These are phyloP conservation scores for Sarcophaga caerulescens DNA, from an alignment of 2,888 invertebrate species.

Conservation along the genomic window DNA sequence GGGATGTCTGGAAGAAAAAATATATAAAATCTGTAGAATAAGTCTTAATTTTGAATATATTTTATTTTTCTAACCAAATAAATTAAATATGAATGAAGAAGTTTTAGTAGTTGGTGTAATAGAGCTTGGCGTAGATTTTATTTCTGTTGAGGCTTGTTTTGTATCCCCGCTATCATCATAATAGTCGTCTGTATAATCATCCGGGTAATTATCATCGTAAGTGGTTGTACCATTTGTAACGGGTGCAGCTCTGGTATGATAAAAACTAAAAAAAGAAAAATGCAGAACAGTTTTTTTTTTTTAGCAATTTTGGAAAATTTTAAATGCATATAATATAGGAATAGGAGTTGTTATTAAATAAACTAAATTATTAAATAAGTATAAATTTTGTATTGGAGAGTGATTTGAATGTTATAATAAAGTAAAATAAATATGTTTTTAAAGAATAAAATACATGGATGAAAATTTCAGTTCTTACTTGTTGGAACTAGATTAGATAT, in stretches of 20 bases:
- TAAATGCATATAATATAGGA: too few species aligned
- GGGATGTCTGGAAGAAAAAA: constrained; percentile 72
- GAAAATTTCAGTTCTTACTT: too few species aligned
- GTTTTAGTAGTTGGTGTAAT: constrained; percentile 51
- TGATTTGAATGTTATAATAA: too few species aligned
- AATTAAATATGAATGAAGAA: constrained; percentile 71
- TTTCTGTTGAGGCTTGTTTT: constrained; percentile 41
- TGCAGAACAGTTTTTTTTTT: background rate
- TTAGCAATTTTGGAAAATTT: background rate
- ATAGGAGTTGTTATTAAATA: too few species aligned
- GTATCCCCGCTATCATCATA: constrained; percentile 70
- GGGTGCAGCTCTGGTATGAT: constrained; percentile 74
- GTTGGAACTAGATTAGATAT: too few species aligned
- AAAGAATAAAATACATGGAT: too few species aligned
- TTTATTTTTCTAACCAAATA: constrained; percentile 70
- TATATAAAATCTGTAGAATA: background rate
- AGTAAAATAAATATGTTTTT: too few species aligned
- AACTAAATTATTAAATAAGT: too few species aligned
- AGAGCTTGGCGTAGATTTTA: constrained; percentile 39
- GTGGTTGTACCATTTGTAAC: constrained; percentile 69
- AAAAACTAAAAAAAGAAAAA: constrained; percentile 71
- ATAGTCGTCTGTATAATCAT: constrained; percentile 74
- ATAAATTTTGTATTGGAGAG: too few species aligned
- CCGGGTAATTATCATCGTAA: constrained; percentile 72
- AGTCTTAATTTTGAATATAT: constrained; percentile 14